These are phyloP conservation scores for Dioctria linearis DNA, from an alignment of 2,888 invertebrate genomes.

Conservation along the genomic window DNA sequence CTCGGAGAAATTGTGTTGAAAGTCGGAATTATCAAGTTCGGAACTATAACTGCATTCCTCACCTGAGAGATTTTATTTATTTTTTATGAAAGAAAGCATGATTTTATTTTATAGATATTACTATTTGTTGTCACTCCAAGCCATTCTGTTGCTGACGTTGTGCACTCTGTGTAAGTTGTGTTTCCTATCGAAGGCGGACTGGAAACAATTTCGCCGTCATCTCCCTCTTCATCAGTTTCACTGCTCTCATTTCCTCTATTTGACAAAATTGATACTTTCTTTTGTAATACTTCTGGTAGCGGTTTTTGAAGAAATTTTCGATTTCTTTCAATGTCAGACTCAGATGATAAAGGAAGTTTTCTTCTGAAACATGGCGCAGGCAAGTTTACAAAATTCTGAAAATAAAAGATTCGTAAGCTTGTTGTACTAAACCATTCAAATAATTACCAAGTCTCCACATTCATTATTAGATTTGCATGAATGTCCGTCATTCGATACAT, in stretches of 20 bases:
- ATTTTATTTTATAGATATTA: slow-evolving; percentile 62
- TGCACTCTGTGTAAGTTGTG: slow-evolving; percentile 72
- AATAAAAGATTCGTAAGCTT: background rate
- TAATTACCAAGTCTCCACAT: slow-evolving; percentile 32
- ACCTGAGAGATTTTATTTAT: slow-evolving; percentile 65
- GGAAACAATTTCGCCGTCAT: slow-evolving; percentile 76
- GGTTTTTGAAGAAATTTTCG: slow-evolving; percentile 21
- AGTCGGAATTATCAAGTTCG: slow-evolving; percentile 79
- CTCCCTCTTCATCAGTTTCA: slow-evolving; percentile 71
- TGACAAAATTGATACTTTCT: slow-evolving; percentile 11
- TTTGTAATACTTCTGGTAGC: slow-evolving; percentile 2
- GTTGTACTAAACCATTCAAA: background rate
- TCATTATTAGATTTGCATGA: slow-evolving; percentile 31
- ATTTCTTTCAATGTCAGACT: slow-evolving; percentile 61
- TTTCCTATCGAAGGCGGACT: slow-evolving; percentile 73
- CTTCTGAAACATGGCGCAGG: slow-evolving; percentile 39
- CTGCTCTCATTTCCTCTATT: slow-evolving; percentile 63
- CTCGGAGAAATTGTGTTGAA: slow-evolving; percentile 73
- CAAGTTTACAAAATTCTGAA: background rate
- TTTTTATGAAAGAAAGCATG: slow-evolving; percentile 2
- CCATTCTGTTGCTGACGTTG: slow-evolving; percentile 84
- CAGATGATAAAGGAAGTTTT: slow-evolving; percentile 60
- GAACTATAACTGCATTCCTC: slow-evolving; percentile 89
- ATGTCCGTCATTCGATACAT: slow-evolving; percentile 9
- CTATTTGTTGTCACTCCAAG: slow-evolving; percentile 91